Conservation (phyloP, 2,113 vertebrate genomes). For the Euleptes europaea region DNA sequence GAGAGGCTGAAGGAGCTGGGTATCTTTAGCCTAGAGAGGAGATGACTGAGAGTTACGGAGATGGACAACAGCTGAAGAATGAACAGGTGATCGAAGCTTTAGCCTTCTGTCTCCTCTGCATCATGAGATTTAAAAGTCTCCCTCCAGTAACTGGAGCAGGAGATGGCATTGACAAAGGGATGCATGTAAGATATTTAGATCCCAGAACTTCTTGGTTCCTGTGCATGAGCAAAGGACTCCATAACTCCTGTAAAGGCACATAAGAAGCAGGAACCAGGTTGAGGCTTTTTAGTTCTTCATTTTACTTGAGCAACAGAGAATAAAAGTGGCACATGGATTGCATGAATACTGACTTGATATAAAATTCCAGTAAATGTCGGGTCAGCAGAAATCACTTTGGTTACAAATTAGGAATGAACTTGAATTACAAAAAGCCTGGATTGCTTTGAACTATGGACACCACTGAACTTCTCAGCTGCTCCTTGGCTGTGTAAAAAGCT, state of each 20-base stretch:
- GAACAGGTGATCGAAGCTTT: background rate
- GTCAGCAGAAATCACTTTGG: background rate
- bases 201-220: background rate
- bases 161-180: background rate
- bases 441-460: background rate
- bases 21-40: no score
- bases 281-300: background rate
- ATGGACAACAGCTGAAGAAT: background rate
- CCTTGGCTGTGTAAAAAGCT: background rate
- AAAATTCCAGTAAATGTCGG: background rate
- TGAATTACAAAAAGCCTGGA: background rate
- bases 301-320: background rate
- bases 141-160: background rate
- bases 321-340: background rate
- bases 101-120: background rate
- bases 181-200: background rate
- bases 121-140: background rate
- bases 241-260: accelerated
- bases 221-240: background rate
- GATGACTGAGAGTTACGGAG: no score
- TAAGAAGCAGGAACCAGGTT: background rate
- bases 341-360: conserved; percentile 7
- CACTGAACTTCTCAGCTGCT: conserved; percentile 1
- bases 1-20: no score
- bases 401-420: conserved; percentile 1